Percentiles rank a stretch among this genome's conserved stretches.
Evolutionary conservation across 2,888 invertebrate species (phyloP).

Genomic region (Chirona hameri): DNA sequence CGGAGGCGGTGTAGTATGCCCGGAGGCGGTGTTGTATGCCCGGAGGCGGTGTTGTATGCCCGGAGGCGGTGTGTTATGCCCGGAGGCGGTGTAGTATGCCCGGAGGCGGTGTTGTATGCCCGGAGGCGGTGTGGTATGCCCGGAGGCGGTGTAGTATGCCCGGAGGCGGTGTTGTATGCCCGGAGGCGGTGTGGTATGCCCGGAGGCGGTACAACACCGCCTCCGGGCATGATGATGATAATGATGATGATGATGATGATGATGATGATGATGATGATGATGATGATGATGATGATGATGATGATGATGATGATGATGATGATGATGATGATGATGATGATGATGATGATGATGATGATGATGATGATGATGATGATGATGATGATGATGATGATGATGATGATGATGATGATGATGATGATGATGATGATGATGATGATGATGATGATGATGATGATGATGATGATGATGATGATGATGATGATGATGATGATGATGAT

Average conservation of each 20-base stretch:
- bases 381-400: conserved; percentile 22
- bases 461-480: conserved; percentile 10
- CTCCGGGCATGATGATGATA: not conserved
- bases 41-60: no score
- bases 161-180: not conserved
- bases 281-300: conserved; percentile 22
- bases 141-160: no score
- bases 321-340: conserved; percentile 22
- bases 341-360: conserved; percentile 10
- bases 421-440: conserved; percentile 10
- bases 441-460: conserved; percentile 10
- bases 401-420: conserved; percentile 10
- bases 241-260: conserved; percentile 9
- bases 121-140: no score
- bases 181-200: no score
- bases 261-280: conserved; percentile 22
- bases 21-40: no score
- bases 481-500: conserved; percentile 22
- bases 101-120: no score
- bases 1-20: no score
- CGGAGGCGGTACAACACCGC: not conserved
- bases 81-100: no score
- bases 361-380: conserved; percentile 9
- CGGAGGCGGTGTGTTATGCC: no score
- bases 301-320: conserved; percentile 9